Evolutionary conservation across 2,113 vertebrate genomes (phyloP).

Genomic region (Gymnocephalus cernua): DNA sequence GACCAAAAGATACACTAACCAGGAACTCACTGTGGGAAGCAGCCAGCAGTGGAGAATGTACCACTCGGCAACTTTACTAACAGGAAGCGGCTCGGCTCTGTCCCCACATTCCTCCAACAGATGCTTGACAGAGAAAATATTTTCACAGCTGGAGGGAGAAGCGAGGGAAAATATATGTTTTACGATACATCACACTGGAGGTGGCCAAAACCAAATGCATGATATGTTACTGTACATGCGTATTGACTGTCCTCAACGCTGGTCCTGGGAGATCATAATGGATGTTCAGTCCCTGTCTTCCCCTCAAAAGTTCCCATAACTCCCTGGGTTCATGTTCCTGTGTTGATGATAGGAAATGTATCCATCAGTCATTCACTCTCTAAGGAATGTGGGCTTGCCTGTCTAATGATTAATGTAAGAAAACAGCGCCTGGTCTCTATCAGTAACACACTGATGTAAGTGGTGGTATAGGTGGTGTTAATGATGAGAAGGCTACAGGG

Average conservation of each 20-base stretch:
- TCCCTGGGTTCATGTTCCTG: constrained; percentile 16
- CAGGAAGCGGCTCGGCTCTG: constrained; percentile 73
- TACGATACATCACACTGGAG: constrained; percentile 57
- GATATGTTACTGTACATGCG: constrained; percentile 2
- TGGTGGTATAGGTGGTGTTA: neutral
- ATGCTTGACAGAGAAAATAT: constrained; percentile 85
- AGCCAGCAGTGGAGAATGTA: constrained; percentile 1
- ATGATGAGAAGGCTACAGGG: neutral
- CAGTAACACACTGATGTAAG: constrained; percentile 6
- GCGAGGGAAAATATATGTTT: constrained; percentile 72
- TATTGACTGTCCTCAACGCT: constrained; percentile 18
- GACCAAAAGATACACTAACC: no score
- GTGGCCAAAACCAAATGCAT: constrained; percentile 36
- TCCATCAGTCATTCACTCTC: constrained; percentile 30
- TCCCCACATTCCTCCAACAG: constrained; percentile 80
- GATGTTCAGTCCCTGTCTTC: constrained; percentile 18
- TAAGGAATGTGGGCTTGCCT: constrained; percentile 14
- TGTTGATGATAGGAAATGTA: constrained; percentile 7
- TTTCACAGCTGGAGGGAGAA: constrained; percentile 88
- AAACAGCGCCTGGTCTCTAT: constrained; percentile 36
- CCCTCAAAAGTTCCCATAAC: constrained; percentile 4
- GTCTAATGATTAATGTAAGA: constrained; percentile 35
- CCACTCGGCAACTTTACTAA: constrained; percentile 61
- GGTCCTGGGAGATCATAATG: constrained; percentile 11
- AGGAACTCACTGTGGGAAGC: constrained; percentile 26